Conservation (phyloP, 2,888 invertebrate genomes). For the Myopa tessellatipennis region DNA sequence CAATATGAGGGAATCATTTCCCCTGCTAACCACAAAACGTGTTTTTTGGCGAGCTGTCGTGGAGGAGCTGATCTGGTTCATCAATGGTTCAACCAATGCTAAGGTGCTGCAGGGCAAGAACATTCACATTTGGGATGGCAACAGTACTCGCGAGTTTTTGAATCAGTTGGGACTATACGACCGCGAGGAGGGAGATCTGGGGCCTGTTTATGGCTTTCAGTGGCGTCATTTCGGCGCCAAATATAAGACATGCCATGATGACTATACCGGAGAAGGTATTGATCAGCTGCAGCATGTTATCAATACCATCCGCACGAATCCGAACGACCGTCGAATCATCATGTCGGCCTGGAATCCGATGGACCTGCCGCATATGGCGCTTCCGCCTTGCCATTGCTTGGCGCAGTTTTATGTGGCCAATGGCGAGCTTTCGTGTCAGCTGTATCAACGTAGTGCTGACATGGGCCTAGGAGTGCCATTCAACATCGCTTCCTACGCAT, state of each 20-base stretch:
- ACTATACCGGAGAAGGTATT: conserved; percentile 87
- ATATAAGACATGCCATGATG: conserved; percentile 82
- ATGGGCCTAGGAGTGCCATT: conserved; percentile 99
- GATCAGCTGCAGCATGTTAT: conserved; percentile 88
- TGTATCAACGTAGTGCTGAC: conserved; percentile 97
- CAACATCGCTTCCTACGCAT: conserved; percentile 96
- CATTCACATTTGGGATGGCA: conserved; percentile 96
- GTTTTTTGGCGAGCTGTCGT: conserved; percentile 92
- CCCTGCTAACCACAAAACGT: conserved; percentile 92
- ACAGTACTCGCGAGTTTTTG: conserved; percentile 90
- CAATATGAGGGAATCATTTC: conserved; percentile 78
- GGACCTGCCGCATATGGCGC: conserved; percentile 89
- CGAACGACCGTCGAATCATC: conserved; percentile 88
- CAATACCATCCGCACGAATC: conserved; percentile 81
- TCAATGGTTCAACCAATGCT: conserved; percentile 89
- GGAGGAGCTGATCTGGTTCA: conserved; percentile 96
- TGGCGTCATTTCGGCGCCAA: conserved; percentile 97
- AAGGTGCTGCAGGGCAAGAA: conserved; percentile 81
- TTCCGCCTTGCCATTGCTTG: conserved; percentile 96
- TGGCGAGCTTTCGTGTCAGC: conserved; percentile 87
- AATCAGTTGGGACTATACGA: conserved; percentile 86
- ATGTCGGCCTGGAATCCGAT: conserved; percentile 96
- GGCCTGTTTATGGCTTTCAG: conserved; percentile 98
- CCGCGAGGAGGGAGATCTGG: conserved; percentile 92
- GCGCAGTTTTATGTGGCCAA: conserved; percentile 92